phyloP scores from a whole-genome alignment of 2,888 invertebrate genomes.

The Orthonevra nobilis region DNA sequence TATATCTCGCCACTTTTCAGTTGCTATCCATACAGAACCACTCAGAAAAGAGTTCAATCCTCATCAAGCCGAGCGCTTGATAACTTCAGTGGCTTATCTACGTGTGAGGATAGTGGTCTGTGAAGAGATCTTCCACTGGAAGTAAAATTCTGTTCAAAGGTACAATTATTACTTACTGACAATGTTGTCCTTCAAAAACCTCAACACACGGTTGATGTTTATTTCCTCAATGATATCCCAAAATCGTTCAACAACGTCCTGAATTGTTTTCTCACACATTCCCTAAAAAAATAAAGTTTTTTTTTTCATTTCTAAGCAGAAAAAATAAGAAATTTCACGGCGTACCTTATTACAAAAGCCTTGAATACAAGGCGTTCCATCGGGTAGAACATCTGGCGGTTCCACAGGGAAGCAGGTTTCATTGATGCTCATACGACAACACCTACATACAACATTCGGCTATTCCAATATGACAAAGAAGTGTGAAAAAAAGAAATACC shows the following conservation, averaged over 20 bases:
- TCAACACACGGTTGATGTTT: conserved; percentile 94
- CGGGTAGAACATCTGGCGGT: conserved; percentile 92
- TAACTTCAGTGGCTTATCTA: too few species aligned
- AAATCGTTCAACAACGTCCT: conserved; percentile 96
- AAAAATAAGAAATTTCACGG: too few species aligned
- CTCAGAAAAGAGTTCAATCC: too few species aligned
- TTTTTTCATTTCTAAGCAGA: too few species aligned
- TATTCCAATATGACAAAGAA: too few species aligned
- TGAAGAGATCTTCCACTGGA: too few species aligned
- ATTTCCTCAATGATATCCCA: conserved; percentile 99
- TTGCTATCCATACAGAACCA: too few species aligned
- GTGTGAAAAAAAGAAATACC: too few species aligned
- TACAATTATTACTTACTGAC: conserved; percentile 89
- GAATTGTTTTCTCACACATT: conserved; percentile 95
- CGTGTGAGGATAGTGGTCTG: too few species aligned
- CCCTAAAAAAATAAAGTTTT: conserved; percentile 84
- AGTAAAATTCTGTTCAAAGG: too few species aligned
- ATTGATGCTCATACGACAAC: conserved; percentile 94
- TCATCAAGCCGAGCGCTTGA: too few species aligned
- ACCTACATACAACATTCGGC: conserved; percentile 79
- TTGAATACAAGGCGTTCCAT: conserved; percentile 97
- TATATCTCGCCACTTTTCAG: too few species aligned
- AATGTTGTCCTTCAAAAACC: conserved; percentile 94
- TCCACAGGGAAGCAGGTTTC: conserved; percentile 95
- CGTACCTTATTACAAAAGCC: conserved; percentile 97